Evolutionary conservation across 1,140 invertebrate genomes (phyloP).

Genomic region (Melitaea cinxia): DNA sequence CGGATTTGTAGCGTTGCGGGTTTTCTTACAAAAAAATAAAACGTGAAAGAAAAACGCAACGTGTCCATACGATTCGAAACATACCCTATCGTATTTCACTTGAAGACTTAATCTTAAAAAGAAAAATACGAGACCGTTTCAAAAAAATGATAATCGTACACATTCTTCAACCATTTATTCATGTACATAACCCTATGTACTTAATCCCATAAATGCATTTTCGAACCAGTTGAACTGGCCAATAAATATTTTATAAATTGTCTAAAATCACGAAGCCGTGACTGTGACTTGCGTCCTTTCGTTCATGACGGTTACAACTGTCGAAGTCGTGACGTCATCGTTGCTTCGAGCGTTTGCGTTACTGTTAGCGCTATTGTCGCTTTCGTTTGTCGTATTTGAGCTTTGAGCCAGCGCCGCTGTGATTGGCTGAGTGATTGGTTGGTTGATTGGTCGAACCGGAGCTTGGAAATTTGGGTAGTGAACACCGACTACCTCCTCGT

Average conservation of each 20-base stretch:
- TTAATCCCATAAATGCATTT: constrained; percentile 34
- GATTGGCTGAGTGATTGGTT: constrained; percentile 66
- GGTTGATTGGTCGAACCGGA: constrained; percentile 58
- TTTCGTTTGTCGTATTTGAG: constrained; percentile 27
- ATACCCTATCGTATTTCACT: background rate
- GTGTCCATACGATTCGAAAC: background rate
- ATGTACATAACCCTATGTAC: constrained; percentile 6
- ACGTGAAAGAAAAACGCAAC: constrained; percentile 16
- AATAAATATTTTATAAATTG: constrained; percentile 17
- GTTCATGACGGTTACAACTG: constrained; percentile 27
- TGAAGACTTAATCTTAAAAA: background rate
- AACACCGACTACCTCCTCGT: constrained; percentile 71
- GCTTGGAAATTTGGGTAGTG: constrained; percentile 62
- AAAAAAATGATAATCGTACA: background rate
- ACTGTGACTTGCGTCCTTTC: constrained; percentile 30
- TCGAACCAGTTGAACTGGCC: constrained; percentile 21
- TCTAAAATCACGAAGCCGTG: constrained; percentile 29
- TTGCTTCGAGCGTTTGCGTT: constrained; percentile 17
- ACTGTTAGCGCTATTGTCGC: constrained; percentile 10
- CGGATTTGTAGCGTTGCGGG: background rate
- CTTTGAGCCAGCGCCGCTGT: constrained; percentile 54
- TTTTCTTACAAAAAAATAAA: constrained; percentile 13
- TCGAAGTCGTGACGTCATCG: constrained; percentile 8
- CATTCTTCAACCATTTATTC: background rate
- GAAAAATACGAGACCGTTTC: background rate